Percentiles rank a stretch among this genome's conserved stretches.
phyloP scores from a whole-genome alignment of 2,797 vertebrate species.

The Dendrocincla tyrannina region DNA sequence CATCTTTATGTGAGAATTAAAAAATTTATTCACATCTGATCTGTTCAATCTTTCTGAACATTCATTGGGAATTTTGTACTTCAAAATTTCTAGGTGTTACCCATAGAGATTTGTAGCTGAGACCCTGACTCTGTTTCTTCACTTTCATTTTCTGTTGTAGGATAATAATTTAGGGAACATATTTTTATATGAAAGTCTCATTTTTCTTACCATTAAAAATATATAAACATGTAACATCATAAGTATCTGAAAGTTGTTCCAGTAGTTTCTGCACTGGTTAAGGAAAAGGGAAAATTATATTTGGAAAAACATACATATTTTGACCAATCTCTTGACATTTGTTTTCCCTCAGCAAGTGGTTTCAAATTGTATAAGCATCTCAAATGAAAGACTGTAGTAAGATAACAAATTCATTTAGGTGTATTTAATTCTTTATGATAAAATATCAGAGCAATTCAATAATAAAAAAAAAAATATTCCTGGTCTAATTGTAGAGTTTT shows the following conservation, averaged over 20 bases:
- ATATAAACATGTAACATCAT: accelerated
- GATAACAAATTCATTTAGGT: background rate
- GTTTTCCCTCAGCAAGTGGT: background rate
- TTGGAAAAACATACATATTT: background rate
- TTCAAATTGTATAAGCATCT: background rate
- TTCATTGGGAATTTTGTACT: background rate
- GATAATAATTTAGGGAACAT: background rate
- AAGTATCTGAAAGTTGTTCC: background rate
- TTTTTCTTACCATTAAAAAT: background rate
- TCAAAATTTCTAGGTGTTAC: background rate
- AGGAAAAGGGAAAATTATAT: background rate
- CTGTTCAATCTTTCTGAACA: background rate
- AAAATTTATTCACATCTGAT: background rate
- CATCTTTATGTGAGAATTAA: background rate
- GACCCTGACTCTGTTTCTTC: background rate
- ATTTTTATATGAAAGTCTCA: background rate
- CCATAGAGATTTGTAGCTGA: background rate
- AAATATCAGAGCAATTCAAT: background rate
- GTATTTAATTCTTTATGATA: background rate
- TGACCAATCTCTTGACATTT: background rate
- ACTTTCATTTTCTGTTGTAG: background rate
- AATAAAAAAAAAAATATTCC: background rate
- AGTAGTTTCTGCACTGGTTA: background rate
- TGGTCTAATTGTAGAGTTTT: background rate
- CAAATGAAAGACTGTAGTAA: background rate